These are phyloP conservation scores for silkworm (Bombyx mori) DNA, from an alignment of 1,140 invertebrate genomes.

Conservation along the genomic window ASM3026992v2 NC_085128.1:2192501-2193000, in stretches of 20 bases:
- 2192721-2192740: constrained; percentile 48
- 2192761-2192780: constrained; percentile 20
- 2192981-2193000: constrained; percentile 42
- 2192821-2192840: constrained; percentile 29
- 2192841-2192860: constrained; percentile 44
- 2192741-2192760: constrained; percentile 33
- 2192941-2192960: constrained; percentile 28
- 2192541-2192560: too few relatives aligned
- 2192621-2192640: constrained; percentile 37
- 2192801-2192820: constrained; percentile 53
- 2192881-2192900: constrained; percentile 37
- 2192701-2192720: constrained; percentile 53
- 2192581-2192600: constrained; percentile 3
- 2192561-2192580: too few relatives aligned
- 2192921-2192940: constrained; percentile 24
- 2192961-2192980: constrained; percentile 39
- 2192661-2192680: constrained; percentile 40
- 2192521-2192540: too few relatives aligned
- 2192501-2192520: too few relatives aligned
- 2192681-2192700: constrained; percentile 31
- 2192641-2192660: constrained; percentile 58
- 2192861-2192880: constrained; percentile 39
- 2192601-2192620: constrained; percentile 23
- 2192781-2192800: constrained; percentile 27
- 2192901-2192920: constrained; percentile 28